phyloP scores from a whole-genome alignment of 1,140 invertebrate genomes.

The Neomicropteryx cornuta region DNA sequence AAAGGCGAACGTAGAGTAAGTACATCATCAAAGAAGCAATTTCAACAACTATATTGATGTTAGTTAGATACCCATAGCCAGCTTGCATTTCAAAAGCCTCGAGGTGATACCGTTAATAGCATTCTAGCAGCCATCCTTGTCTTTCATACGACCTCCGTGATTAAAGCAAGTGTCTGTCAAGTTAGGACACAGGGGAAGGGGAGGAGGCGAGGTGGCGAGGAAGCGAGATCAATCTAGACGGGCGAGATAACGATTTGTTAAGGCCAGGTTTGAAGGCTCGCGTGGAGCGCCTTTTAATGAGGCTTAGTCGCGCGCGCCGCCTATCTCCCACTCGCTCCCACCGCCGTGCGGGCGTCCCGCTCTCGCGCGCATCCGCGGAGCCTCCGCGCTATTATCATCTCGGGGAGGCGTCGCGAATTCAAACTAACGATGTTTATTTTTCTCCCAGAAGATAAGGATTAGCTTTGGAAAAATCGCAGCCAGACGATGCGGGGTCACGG shows the following conservation, averaged over 20 bases:
- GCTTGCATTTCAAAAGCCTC: too few species aligned
- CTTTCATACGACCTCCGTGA: slow-evolving; percentile 4
- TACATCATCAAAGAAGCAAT: too few species aligned
- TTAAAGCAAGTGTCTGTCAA: neutral
- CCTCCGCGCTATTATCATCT: slow-evolving; percentile 15
- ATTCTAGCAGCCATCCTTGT: too few species aligned
- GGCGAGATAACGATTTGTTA: neutral
- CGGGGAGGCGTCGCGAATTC: slow-evolving; percentile 14
- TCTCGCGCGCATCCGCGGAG: neutral
- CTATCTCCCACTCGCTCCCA: too few species aligned
- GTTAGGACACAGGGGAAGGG: neutral
- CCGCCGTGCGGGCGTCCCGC: neutral
- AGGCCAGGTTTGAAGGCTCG: too few species aligned
- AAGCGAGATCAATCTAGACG: neutral
- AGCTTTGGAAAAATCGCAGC: slow-evolving; percentile 4
- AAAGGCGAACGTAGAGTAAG: too few species aligned
- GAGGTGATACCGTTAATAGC: too few species aligned
- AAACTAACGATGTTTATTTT: slow-evolving; percentile 18
- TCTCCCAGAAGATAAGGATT: slow-evolving; percentile 14
- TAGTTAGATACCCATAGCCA: too few species aligned
- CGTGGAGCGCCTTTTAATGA: too few species aligned
- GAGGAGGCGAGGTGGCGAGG: neutral
- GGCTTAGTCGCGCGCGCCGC: too few species aligned
- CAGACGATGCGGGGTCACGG: too few species aligned
- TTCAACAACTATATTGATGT: too few species aligned